These are phyloP conservation scores for Limulus polyphemus DNA, from an alignment of 2,888 invertebrate genomes.

Conservation along the genomic window DNA sequence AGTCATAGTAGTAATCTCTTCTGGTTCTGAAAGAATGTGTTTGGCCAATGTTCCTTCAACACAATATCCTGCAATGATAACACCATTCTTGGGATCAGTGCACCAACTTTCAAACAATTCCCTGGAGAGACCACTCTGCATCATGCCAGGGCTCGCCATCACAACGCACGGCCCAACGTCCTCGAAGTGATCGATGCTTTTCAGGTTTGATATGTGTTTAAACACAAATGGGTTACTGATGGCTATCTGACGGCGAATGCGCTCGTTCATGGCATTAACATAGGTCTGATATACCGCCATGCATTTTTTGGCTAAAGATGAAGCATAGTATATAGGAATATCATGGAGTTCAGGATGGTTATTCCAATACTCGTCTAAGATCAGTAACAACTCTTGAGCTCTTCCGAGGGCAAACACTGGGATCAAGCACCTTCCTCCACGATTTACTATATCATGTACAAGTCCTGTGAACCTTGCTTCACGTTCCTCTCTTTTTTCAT, in stretches of 20 bases:
- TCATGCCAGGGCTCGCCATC: slow-evolving; percentile 99
- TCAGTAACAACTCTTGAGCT: slow-evolving; percentile 87
- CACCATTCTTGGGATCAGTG: slow-evolving; percentile 93
- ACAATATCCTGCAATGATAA: slow-evolving; percentile 83
- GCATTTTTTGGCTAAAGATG: slow-evolving; percentile 96
- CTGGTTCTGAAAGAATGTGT: slow-evolving; percentile 89
- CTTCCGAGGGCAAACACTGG: slow-evolving; percentile 97
- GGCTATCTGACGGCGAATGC: slow-evolving; percentile 87
- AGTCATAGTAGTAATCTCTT: slow-evolving; percentile 86
- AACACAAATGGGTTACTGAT: slow-evolving; percentile 98
- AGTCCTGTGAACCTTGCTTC: slow-evolving; percentile 84
- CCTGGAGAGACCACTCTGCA: slow-evolving; percentile 93
- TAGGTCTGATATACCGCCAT: slow-evolving; percentile 99
- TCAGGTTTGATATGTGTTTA: slow-evolving; percentile 87
- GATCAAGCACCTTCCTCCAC: slow-evolving; percentile 96
- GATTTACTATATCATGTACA: slow-evolving; percentile 86
- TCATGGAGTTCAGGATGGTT: slow-evolving; percentile 94
- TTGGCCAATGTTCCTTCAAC: slow-evolving; percentile 62
- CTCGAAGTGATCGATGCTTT: slow-evolving; percentile 98
- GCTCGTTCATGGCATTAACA: slow-evolving; percentile 98
- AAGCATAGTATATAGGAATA: slow-evolving; percentile 98
- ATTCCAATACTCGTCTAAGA: slow-evolving; percentile 94
- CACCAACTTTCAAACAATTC: slow-evolving; percentile 99
- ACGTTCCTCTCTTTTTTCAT: slow-evolving; percentile 93
- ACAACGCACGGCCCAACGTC: slow-evolving; percentile 99